Evolutionary conservation across 2,113 vertebrate species (phyloP).

Genomic region (Agelaius phoeniceus): DNA sequence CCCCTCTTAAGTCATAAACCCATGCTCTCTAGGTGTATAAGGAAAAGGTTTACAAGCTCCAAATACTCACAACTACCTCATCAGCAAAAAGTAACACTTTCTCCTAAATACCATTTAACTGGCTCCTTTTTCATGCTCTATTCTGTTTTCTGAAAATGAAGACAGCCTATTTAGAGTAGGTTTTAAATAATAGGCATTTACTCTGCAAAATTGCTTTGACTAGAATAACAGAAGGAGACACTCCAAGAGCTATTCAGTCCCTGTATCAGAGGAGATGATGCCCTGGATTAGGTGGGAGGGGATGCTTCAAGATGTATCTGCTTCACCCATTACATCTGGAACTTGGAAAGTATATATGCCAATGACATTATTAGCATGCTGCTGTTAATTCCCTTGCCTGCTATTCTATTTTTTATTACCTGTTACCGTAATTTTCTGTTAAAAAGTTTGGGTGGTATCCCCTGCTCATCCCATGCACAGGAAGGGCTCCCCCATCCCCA

Average conservation of each 20-base stretch:
- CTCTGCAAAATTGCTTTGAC: neutral
- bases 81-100: neutral
- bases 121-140: neutral
- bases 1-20: neutral
- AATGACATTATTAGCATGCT: neutral
- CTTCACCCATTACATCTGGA: neutral
- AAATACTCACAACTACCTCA: neutral
- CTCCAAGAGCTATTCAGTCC: neutral
- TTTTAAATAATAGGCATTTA: neutral
- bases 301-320: neutral
- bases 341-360: neutral
- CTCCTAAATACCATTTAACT: neutral
- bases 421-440: neutral
- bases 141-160: neutral
- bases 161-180: neutral
- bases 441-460: neutral
- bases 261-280: neutral
- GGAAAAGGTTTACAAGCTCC: neutral
- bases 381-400: neutral
- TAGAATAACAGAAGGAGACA: neutral
- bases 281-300: neutral
- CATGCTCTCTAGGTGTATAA: neutral
- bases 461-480: neutral
- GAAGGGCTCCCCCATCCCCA: neutral
- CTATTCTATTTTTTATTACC: neutral